Percentiles rank a stretch among this genome's conserved stretches.
Evolutionary conservation across 2,797 vertebrate species (phyloP).

Genomic region (Sebastes miniatus): DNA sequence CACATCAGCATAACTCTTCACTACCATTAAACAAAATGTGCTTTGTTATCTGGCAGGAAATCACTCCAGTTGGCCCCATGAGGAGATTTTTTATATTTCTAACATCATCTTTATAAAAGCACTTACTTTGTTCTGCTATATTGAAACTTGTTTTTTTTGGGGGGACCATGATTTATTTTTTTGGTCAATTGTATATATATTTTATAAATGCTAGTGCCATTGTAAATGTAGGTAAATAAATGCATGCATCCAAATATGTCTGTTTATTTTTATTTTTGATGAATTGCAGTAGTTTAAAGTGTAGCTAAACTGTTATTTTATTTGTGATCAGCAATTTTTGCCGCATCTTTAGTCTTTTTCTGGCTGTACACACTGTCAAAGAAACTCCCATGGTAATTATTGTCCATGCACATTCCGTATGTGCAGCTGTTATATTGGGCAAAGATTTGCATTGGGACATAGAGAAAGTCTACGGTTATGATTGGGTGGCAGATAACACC

Average conservation of each 20-base stretch:
- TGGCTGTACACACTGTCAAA: too few relatives aligned
- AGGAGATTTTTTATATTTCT: not conserved
- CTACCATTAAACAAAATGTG: not conserved
- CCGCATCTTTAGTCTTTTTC: too few relatives aligned
- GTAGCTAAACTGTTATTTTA: not conserved
- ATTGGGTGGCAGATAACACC: not conserved
- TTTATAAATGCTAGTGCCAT: constrained; percentile 39
- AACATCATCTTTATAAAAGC: not conserved
- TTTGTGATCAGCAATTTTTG: too few relatives aligned
- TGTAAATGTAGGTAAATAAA: constrained; percentile 45
- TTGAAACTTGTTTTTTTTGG: not conserved
- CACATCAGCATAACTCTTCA: not conserved
- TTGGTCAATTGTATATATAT: constrained; percentile 48
- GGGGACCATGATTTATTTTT: constrained; percentile 4
- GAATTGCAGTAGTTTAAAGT: not conserved
- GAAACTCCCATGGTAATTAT: not conserved
- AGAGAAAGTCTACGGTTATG: not conserved
- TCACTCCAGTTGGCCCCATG: not conserved
- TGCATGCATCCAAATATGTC: constrained; percentile 11
- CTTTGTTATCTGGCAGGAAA: not conserved
- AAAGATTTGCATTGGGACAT: not conserved
- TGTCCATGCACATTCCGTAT: not conserved
- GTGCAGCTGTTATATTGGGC: not conserved
- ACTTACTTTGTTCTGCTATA: not conserved
- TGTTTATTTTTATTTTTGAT: not conserved